Evolutionary conservation across 1,140 invertebrate species (phyloP), one percentile per base, ranked within the genome.

Genomic region (Neocloeon triangulifer): DNA sequence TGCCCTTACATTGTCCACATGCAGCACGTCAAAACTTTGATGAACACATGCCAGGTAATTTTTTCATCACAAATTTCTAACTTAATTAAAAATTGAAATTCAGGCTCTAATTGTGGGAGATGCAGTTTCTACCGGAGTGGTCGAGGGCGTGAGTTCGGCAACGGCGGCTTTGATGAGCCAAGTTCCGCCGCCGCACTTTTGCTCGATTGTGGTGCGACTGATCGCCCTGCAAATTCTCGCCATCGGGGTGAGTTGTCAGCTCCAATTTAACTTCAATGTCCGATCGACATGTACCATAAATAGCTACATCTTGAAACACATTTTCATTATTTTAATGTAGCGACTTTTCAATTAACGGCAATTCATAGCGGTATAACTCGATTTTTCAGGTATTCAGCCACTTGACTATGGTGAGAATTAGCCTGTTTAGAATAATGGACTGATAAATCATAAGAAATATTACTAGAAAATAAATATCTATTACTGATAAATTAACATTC

Each of bases 1-100:
- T 89, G 85, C 58, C 82, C 88, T 0, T 96, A 91, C 46, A 86
- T 98, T 27, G 85, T 92, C 39, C 88, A 97, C 50, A 77, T 92
- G 59, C 85, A 89, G 43, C 85, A 94, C 50, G 65, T 97, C 16
- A 97, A 96, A 60, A 79, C 84, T 13, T 53, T 86, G 3, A 59
- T 85, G 10, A 69, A 64, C 38, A 84, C 80, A 1, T 79, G 80
- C 38, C 80, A 85, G 58, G 71, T 73, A 55, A 45, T 14, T 10
- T 30, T 30, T 5, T 13, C 19, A 5, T 30, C 17, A 14, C n/a
- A 17, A 5, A 30, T 17, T 4, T 16, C 27, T 19, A 33, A 6
- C 13, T 33, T 21, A 19, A 20, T 10, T 22, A 27, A 30, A 8
- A 17, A 23, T 33, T 8, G 39, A 39, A 5, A 40, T 30, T 30